Conservation (phyloP, 2,797 vertebrate genomes). For the Lagodon rhomboides region DNA sequence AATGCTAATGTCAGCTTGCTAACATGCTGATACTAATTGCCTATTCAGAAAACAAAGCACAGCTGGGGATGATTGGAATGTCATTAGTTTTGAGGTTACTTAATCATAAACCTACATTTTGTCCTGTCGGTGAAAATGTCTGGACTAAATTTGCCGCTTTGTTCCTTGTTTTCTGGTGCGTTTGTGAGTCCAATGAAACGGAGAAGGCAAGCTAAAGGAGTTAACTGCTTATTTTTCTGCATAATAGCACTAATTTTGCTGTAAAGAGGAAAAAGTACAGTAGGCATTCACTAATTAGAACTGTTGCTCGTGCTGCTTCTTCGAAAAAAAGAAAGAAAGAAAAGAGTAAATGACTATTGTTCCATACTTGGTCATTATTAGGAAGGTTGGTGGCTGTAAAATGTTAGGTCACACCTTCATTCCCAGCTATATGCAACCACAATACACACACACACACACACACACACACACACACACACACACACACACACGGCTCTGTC, state of each 20-base stretch:
- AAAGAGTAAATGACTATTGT: slow-evolving; percentile 9
- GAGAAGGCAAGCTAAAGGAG: no score
- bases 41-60: neutral
- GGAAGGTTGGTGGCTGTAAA: slow-evolving; percentile 25
- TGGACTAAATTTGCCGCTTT: no score
- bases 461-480: slow-evolving; percentile 6
- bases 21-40: neutral
- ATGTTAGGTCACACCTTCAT: slow-evolving; percentile 17
- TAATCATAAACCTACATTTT: neutral
- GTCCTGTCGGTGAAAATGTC: no score
- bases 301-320: neutral
- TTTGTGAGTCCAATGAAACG: no score
- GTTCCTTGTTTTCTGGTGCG: no score
- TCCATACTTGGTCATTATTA: slow-evolving; percentile 26
- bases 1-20: neutral
- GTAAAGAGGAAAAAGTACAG: neutral
- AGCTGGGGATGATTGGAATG: neutral
- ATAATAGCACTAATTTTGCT: no score
- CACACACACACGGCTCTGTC: neutral
- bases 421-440: neutral
- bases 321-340: neutral
- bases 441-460: slow-evolving; percentile 5
- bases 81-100: neutral
- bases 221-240: no score
- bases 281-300: neutral